phyloP scores from a whole-genome alignment of 2,113 vertebrate genomes.

The western clawed frog (Xenopus tropicalis) region DNA sequence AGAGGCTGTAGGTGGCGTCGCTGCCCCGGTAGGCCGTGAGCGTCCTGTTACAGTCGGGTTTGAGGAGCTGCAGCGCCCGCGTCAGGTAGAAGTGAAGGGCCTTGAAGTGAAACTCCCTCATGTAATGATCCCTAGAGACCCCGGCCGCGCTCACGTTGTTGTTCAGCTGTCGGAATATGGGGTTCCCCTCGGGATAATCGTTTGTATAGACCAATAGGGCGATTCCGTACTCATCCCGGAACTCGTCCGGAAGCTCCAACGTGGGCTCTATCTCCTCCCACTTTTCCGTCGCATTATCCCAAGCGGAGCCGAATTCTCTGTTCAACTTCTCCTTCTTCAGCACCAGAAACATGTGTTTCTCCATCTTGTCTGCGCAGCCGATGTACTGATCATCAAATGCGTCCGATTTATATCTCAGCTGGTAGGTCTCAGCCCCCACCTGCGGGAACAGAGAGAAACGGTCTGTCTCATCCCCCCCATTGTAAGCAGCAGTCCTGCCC shows the following conservation, averaged over 20 bases:
- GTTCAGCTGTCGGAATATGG: conserved; percentile 48
- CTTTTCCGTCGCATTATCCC: conserved; percentile 47
- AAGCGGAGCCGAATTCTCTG: conserved; percentile 42
- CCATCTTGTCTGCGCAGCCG: conserved; percentile 53
- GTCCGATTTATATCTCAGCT: not conserved
- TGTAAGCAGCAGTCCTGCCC: no score
- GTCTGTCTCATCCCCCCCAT: no score
- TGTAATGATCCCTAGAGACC: conserved; percentile 50
- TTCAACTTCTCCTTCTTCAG: conserved; percentile 51
- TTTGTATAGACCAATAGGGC: conserved; percentile 53
- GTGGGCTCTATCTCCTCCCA: conserved; percentile 36
- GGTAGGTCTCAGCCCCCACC: not conserved
- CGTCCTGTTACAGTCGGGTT: not conserved
- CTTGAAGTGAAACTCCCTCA: conserved; percentile 57
- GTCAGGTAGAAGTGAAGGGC: conserved; percentile 60
- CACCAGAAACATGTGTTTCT: conserved; percentile 38
- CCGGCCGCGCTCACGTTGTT: conserved; percentile 47
- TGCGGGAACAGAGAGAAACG: not conserved
- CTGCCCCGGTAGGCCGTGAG: conserved; percentile 1
- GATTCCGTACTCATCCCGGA: conserved; percentile 51
- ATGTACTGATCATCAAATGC: conserved; percentile 63
- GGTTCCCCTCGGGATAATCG: not conserved
- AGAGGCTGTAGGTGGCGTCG: not conserved
- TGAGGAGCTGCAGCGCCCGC: conserved; percentile 40
- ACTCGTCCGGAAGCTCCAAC: conserved; percentile 46